Evolutionary conservation across 2,797 vertebrate species (phyloP).

Genomic region (Nannoperca australis): DNA sequence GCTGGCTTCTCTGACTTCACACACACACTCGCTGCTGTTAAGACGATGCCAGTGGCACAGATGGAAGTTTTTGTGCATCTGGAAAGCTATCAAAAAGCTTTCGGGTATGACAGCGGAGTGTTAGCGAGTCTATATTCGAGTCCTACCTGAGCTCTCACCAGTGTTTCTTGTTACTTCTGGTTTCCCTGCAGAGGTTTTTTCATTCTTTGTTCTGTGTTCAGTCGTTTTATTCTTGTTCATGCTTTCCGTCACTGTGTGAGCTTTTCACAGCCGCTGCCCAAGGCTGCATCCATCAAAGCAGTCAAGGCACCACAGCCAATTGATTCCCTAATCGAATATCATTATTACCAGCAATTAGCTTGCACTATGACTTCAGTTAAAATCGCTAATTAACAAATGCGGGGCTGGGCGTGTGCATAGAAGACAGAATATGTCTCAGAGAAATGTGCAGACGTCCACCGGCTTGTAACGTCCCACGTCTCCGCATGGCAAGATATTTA

Average conservation of each 20-base stretch:
- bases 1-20: slow-evolving; percentile 57
- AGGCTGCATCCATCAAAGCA: slow-evolving; percentile 77
- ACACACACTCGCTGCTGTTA: slow-evolving; percentile 37
- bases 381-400: slow-evolving; percentile 72
- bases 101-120: slow-evolving; percentile 43
- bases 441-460: neutral
- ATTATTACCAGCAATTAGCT: slow-evolving; percentile 80
- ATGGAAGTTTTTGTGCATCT: slow-evolving; percentile 38
- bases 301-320: slow-evolving; percentile 75
- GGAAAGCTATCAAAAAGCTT: slow-evolving; percentile 58
- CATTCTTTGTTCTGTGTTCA: slow-evolving; percentile 16
- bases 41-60: slow-evolving; percentile 57
- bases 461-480: slow-evolving; percentile 13
- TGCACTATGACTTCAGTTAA: slow-evolving; percentile 73
- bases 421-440: slow-evolving; percentile 29
- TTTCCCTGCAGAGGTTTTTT: slow-evolving; percentile 34
- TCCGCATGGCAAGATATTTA: slow-evolving; percentile 38
- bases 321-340: slow-evolving; percentile 81
- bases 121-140: slow-evolving; percentile 31
- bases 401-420: slow-evolving; percentile 19
- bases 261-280: slow-evolving; percentile 43
- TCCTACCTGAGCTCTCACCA: slow-evolving; percentile 42
- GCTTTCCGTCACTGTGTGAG: slow-evolving; percentile 12
- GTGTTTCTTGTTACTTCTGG: slow-evolving; percentile 33
- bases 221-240: slow-evolving; percentile 15